Evolutionary conservation across 30 jellyfish, hydroid and myxozoan species (phyloP), one percentile per base, ranked within the genome.

Genomic region (Pelagia noctiluca): DNA sequence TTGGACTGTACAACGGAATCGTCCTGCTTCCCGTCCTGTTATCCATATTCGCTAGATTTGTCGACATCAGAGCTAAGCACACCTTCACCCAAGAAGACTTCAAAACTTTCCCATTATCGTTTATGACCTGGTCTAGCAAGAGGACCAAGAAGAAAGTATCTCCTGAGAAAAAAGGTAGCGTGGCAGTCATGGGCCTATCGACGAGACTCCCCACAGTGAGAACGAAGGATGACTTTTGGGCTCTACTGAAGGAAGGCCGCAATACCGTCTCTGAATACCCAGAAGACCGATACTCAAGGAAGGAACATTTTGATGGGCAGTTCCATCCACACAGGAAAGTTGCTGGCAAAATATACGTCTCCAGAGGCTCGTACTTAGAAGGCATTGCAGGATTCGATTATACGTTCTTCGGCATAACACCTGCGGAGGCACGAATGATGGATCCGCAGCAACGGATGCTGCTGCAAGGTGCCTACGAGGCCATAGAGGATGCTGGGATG

Each of bases 401-500:
- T n/a, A n/a, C n/a, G n/a, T n/a, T n/a, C n/a, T n/a, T n/a, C n/a
- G n/a, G n/a, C n/a, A n/a, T n/a, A n/a, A n/a, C n/a, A n/a, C n/a
- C n/a, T n/a, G n/a, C n/a, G n/a, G n/a, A n/a, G n/a, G n/a, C n/a
- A n/a, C n/a, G n/a, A n/a, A n/a, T n/a, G n/a, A n/a, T n/a, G n/a
- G n/a, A n/a, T n/a, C n/a, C n/a, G n/a, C n/a, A 82, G 49, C 92
- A 82, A 68, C 72, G 92, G 23, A 47, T 82, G 79, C 77, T 82
- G 49, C 47, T 82, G 36, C 86, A 82, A 50, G 92, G 92, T 23
- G 74, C 74, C 26, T 82, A 49, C 25, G 92, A 82, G 50, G 86
- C 92, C n/a, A 69, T 70, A 8, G 92, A 82, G 30, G 92, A 82
- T 82, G 92, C 92, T 11, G 92, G 92, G 26, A 18, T 82, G 70